phyloP scores from a whole-genome alignment of 2,888 invertebrate species.

The Carpatolechia fugitivella region DNA sequence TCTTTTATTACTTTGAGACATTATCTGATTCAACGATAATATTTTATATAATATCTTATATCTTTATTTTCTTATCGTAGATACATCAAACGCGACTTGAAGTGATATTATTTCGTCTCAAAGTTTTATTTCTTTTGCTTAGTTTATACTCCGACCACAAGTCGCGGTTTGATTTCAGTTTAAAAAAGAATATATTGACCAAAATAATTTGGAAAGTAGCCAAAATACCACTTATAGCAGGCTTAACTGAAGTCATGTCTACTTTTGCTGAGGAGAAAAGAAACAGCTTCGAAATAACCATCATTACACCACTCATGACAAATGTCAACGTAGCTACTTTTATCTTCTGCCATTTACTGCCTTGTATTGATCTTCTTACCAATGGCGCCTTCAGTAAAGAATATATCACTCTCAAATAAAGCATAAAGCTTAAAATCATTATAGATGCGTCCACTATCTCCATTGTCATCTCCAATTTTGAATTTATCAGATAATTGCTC shows the following conservation, averaged over 20 bases:
- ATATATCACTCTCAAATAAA: slow-evolving; percentile 1
- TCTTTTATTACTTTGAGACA: too few species aligned
- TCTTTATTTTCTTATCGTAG: too few species aligned
- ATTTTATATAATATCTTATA: too few species aligned
- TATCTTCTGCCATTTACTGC: background rate
- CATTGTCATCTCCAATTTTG: background rate
- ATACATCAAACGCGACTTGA: too few species aligned
- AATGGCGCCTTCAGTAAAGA: background rate
- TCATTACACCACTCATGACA: slow-evolving; percentile 2
- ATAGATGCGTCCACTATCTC: background rate
- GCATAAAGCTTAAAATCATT: background rate
- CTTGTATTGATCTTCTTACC: background rate
- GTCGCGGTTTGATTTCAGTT: background rate
- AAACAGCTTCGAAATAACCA: background rate
- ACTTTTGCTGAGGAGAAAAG: background rate
- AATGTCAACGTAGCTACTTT: slow-evolving; percentile 5
- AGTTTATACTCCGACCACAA: background rate
- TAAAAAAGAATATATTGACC: slow-evolving; percentile 1
- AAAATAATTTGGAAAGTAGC: background rate
- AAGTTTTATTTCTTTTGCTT: background rate
- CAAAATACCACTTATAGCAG: background rate
- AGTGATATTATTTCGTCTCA: too few species aligned
- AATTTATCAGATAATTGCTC: background rate
- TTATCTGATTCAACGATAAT: too few species aligned
- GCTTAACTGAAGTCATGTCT: background rate